Evolutionary conservation across 2,113 vertebrate genomes (phyloP), one percentile per base, ranked within the genome.

Genomic region (Phyllostomus hastatus): DNA sequence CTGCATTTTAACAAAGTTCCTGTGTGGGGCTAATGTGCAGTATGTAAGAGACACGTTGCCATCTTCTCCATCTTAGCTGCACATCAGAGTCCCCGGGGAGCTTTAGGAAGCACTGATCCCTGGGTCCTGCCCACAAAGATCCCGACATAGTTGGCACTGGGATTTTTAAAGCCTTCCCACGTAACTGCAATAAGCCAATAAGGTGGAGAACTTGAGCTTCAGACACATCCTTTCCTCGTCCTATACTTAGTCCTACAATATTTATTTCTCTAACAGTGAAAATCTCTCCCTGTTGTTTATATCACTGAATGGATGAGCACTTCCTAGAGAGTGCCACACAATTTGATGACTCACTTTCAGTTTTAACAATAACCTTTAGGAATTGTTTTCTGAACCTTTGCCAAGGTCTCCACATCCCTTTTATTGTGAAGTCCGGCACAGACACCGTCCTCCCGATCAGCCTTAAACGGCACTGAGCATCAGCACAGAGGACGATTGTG

Each of bases 401-500:
- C 85, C 50, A 82, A 79, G 19, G 28, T 86, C 69, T 43, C n/a
- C 41, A 54, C 15, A 11, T 57, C 69, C 41, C 46, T 87, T 69
- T 94, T 10, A 88, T 76, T 89, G 78, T 64, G 70, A 88, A 80
- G n/a, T 90, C 31, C 46, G 90, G 79, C 91, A 75, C 22, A 73
- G 93, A 76, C 57, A 76, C 24, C 64, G 81, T 79, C 46, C 41
- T 88, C 46, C n/a, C 31, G 22, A 19, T 46, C 19, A 66, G 57
- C 41, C 19, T 64, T 59, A 38, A 28, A 46, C 48, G 80, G 83
- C 1, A 1, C 80, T 61, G 64, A 70, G 46, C 78, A 46, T 78
- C 78, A 80, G 22, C 91, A 96, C 76, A 91, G 93, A 86, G 78
- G 78, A 70, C 46, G 46, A 81, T 85, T 94, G 82, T 93, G 54